A percentile compares a stretch with the other conserved stretches of the same genome.
Conservation (phyloP, 2,797 vertebrate genomes). For the Benthosema pterotum region DNA sequence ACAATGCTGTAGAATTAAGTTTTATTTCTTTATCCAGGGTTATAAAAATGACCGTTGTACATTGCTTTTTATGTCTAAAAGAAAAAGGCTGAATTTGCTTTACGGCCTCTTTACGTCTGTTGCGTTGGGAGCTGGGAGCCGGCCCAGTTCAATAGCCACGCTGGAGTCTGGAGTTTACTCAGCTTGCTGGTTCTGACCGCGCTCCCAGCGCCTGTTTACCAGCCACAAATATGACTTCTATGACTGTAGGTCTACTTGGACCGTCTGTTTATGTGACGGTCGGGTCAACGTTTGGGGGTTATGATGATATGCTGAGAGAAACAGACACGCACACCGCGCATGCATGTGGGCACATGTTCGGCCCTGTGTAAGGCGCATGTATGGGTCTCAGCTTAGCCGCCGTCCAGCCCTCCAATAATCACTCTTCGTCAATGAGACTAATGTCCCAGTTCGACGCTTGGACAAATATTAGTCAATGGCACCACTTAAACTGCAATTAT, state of each 20-base stretch:
- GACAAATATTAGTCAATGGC: slow-evolving; percentile 70
- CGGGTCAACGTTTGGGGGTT: slow-evolving; percentile 20
- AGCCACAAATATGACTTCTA: slow-evolving; percentile 76
- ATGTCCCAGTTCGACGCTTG: slow-evolving; percentile 61
- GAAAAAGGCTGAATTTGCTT: no score
- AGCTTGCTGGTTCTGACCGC: slow-evolving; percentile 78
- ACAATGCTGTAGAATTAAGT: no score
- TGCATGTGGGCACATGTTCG: no score
- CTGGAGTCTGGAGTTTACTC: slow-evolving; percentile 74
- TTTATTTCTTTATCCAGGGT: no score
- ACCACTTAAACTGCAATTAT: slow-evolving; percentile 69
- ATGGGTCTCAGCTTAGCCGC: slow-evolving; percentile 24
- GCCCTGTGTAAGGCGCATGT: not conserved
- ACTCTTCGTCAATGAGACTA: slow-evolving; percentile 63
- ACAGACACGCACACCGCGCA: no score
- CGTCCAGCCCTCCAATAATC: slow-evolving; percentile 43
- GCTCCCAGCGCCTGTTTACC: slow-evolving; percentile 73
- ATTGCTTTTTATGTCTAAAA: no score
- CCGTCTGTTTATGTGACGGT: slow-evolving; percentile 70
- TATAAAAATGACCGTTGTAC: no score
- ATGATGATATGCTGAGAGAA: no score
- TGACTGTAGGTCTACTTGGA: slow-evolving; percentile 79
- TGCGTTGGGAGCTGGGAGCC: slow-evolving; percentile 71
- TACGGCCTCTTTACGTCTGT: no score
- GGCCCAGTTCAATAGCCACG: slow-evolving; percentile 78